Base-by-base conservation (phyloP, 2,113 vertebrate species). In the Rhynchomys soricoides region DNA sequence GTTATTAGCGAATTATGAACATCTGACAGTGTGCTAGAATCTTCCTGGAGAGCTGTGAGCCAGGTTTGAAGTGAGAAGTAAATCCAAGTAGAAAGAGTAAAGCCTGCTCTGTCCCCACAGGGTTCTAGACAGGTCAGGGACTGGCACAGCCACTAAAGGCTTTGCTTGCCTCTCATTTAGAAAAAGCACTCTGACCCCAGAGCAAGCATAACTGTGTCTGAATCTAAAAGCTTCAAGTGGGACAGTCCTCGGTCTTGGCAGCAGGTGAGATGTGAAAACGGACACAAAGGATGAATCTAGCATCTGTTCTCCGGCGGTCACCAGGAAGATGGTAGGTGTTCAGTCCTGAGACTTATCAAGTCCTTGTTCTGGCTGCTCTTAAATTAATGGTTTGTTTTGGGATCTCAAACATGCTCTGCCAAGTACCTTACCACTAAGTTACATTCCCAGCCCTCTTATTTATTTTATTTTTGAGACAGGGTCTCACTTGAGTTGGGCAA, bases 21-120 rank as follows among this genome's bases (percentile, higher is more conserved):
- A 75, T 90, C 68, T 62, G 29, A 43, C 48, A 55, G 7, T 71
- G 10, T 66, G 74, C 79, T 79, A 0, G 8, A 10, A 68, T 71
- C 90, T 57, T 88, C 64, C 85, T 73, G 31, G 83, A 62, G 91
- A 87, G 52, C 90, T 78, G 55, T 17, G n/a, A 66, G 91, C 52
- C 55, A 88, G 64, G 77, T 81, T 59, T 19, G 48, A 95, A 78
- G 78, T 68, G 22, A 66, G 92, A 78, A 81, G 55, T 59, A 93
- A 94, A 78, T 71, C 19, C 19, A 29, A 21, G 0, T 5, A 31
- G 5, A 52, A 34, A 74, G 66, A 83, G 40, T n/a, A 12, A 68
- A 90, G 26, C 52, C 91, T 68, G 37, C 31, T 13, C 9, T 29
- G 19, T 17, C 26, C 57, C n/a, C 57, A 29, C 48, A 55, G 71